Conservation (phyloP, 1,140 invertebrate genomes). For the Tetramorium parvispinum region DNA sequence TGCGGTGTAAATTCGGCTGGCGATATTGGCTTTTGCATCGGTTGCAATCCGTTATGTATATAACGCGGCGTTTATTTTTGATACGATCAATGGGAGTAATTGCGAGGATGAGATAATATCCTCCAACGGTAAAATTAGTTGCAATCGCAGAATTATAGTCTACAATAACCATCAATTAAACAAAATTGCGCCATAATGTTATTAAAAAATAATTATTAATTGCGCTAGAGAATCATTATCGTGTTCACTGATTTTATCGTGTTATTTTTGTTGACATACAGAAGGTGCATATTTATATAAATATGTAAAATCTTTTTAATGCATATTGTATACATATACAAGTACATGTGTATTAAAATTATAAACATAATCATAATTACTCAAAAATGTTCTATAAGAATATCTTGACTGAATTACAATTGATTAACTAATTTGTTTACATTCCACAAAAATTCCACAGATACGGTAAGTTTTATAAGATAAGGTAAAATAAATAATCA, state of each 20-base stretch:
- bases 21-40: conserved; percentile 33
- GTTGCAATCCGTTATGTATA: conserved; percentile 3
- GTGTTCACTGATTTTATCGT: neutral
- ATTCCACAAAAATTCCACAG: neutral
- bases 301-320: neutral
- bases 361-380: neutral
- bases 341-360: neutral
- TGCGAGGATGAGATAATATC: neutral
- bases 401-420: neutral
- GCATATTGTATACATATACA: neutral
- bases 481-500: neutral
- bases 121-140: neutral
- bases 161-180: neutral
- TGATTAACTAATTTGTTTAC: neutral
- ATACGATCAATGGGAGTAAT: conserved; percentile 35
- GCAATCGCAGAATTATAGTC: neutral
- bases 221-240: neutral
- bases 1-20: conserved; percentile 39
- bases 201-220: conserved; percentile 11
- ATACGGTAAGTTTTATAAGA: neutral
- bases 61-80: conserved; percentile 41
- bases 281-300: neutral
- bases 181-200: neutral
- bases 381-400: neutral
- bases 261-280: neutral